These are phyloP conservation scores for Scaptomyza graminum DNA, from an alignment of 1,140 invertebrate species.

Conservation along the genomic window DNA sequence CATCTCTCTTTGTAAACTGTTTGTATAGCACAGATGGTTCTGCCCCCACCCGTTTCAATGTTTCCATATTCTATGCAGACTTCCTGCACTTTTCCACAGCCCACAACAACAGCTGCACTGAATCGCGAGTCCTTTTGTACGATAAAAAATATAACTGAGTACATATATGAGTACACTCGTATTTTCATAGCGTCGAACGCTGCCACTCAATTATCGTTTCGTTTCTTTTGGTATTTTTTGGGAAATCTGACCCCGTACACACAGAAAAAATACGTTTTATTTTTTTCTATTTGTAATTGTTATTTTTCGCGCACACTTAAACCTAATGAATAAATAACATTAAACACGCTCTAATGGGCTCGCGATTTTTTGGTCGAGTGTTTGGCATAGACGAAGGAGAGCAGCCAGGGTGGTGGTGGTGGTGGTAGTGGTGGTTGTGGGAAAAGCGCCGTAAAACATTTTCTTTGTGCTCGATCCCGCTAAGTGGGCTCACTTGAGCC, in stretches of 20 bases:
- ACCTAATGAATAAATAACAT: constrained; percentile 83
- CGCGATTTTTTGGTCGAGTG: constrained; percentile 62
- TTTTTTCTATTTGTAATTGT: constrained; percentile 73
- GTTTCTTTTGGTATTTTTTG: constrained; percentile 41
- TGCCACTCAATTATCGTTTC: constrained; percentile 73
- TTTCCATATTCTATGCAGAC: constrained; percentile 1
- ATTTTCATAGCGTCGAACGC: constrained; percentile 60
- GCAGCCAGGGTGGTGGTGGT: not conserved
- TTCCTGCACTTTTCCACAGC: constrained; percentile 33
- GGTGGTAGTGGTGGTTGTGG: constrained; percentile 30
- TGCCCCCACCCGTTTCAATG: not conserved
- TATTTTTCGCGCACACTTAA: constrained; percentile 82
- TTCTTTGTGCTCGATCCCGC: constrained; percentile 57
- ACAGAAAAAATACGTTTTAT: constrained; percentile 47
- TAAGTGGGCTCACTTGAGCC: constrained; percentile 63
- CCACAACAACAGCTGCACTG: constrained; percentile 54
- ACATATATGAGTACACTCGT: constrained; percentile 45
- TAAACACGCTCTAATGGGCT: constrained; percentile 79
- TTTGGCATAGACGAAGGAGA: constrained; percentile 7
- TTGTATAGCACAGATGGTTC: constrained; percentile 8
- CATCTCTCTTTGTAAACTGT: constrained; percentile 18
- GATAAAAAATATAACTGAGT: constrained; percentile 10
- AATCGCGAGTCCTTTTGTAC: constrained; percentile 35
- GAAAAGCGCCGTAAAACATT: constrained; percentile 71
- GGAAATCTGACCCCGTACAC: constrained; percentile 71